Base-by-base conservation (phyloP, 2,888 invertebrate species). In the Tipula lateralis region DNA sequence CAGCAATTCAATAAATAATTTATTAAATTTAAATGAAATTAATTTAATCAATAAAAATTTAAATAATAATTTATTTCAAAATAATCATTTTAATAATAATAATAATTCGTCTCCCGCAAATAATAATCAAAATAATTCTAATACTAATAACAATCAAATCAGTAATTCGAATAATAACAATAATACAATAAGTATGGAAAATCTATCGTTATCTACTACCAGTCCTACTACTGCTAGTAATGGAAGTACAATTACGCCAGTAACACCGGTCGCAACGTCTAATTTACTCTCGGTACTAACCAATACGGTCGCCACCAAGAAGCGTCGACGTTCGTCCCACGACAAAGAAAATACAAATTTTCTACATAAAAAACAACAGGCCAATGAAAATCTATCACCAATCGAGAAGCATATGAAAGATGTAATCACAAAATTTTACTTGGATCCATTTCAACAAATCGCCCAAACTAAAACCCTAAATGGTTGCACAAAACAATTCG, bases 41-140 rank as follows among this genome's bases (percentile, higher is more conserved):
- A 50, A 50, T 50, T 50, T 50, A 50, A 50, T 50, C 50, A 50
- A 50, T 50, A 50, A 50, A 50, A 50, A 50, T 50, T 24, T 36
- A 83, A 39, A 39, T 83, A 19, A 83, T 9, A 83, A 32, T 30
- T 44, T 44, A 44, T 44, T 44, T 44, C 29, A 83, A 30, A 83
- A 83, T 83, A 83, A 83, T 34, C 9, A 83, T 83, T 36, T 83
- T 36, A 83, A 83, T 83, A 83, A 85, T 84, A 85, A 50, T 36
- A 83, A 85, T 83, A 84, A 85, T 85, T 85, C 85, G 85, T 84
- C 85, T 85, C 85, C 85, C 85, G 85, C 85, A 84, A 84, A 84
- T 84, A 29, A 84, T 39, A 84, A 84, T 84, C 39, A 29, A 12
- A 83, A 39, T 83, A 36, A 39, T 39, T 29, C 34, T 39, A 44